These are phyloP conservation scores for Pachypanchax playfairii DNA, from an alignment of 2,113 vertebrate species.

Conservation along the genomic window DNA sequence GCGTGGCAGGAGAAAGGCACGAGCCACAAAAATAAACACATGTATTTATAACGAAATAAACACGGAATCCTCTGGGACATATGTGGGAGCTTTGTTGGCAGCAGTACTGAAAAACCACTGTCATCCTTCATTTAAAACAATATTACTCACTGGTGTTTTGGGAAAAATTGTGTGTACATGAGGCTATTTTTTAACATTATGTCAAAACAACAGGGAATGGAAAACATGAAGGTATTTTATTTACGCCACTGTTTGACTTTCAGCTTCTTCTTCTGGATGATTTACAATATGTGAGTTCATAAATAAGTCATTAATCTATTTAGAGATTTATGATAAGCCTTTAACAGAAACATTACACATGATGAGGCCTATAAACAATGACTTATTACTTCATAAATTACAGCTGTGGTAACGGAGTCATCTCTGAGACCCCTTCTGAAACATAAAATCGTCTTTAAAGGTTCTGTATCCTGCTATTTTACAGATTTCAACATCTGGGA, in stretches of 20 bases:
- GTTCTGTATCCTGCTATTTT: no score
- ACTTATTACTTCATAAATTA: conserved; percentile 17
- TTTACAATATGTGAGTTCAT: conserved; percentile 21
- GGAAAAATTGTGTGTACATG: conserved; percentile 1
- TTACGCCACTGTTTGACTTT: conserved; percentile 21
- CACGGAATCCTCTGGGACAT: conserved; percentile 35
- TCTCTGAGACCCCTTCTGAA: neutral
- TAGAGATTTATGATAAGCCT: conserved; percentile 4
- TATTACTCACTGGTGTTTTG: conserved; percentile 48
- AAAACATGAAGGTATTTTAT: conserved; percentile 31
- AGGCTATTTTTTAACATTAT: conserved; percentile 8
- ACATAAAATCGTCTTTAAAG: no score
- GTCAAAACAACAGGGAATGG: conserved; percentile 43
- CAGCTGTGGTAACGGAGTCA: conserved; percentile 16
- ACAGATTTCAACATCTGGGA: no score
- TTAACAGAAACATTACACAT: conserved; percentile 1
- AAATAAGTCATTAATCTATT: conserved; percentile 31
- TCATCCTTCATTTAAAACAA: conserved; percentile 57
- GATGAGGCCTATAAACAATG: neutral
- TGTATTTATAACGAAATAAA: conserved; percentile 61
- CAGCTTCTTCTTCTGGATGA: conserved; percentile 25
- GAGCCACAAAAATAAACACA: conserved; percentile 55
- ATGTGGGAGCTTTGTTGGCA: conserved; percentile 46
- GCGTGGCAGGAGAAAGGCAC: conserved; percentile 21
- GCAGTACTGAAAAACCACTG: conserved; percentile 48